phyloP scores from a whole-genome alignment of 2,113 vertebrate genomes.

The Tapirus terrestris region DNA sequence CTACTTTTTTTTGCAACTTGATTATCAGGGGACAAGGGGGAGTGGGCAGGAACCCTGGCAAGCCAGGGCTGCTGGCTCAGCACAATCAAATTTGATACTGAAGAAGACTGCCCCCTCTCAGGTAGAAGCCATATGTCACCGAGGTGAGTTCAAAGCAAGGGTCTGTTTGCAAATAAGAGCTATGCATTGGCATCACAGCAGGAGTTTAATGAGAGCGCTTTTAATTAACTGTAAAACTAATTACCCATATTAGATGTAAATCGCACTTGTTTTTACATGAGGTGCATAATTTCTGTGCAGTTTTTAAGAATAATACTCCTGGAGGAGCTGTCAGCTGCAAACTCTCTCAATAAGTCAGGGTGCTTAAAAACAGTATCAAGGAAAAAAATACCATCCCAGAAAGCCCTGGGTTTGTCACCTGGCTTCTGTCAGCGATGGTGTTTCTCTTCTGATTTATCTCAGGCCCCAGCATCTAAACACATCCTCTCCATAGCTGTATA shows the following conservation, averaged over 20 bases:
- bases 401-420: neutral
- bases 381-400: neutral
- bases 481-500: neutral
- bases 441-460: neutral
- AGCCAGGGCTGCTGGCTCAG: neutral
- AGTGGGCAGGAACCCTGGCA: neutral
- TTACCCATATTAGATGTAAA: conserved; percentile 78
- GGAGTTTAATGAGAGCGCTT: conserved; percentile 53
- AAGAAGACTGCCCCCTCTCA: neutral
- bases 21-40: neutral
- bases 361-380: neutral
- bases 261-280: conserved; percentile 62
- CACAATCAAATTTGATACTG: neutral
- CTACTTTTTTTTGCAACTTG: neutral
- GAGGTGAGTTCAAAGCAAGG: conserved; percentile 36
- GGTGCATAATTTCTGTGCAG: conserved; percentile 63
- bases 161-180: conserved; percentile 67
- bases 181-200: conserved; percentile 44
- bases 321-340: conserved; percentile 19
- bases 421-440: neutral
- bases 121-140: neutral
- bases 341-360: neutral
- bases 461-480: neutral
- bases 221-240: conserved; percentile 77
- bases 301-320: conserved; percentile 23